A percentile compares a stretch with the other conserved stretches of the same genome.
Conservation (phyloP, 2,797 vertebrate species). For the Rhinoraja longicauda region DNA sequence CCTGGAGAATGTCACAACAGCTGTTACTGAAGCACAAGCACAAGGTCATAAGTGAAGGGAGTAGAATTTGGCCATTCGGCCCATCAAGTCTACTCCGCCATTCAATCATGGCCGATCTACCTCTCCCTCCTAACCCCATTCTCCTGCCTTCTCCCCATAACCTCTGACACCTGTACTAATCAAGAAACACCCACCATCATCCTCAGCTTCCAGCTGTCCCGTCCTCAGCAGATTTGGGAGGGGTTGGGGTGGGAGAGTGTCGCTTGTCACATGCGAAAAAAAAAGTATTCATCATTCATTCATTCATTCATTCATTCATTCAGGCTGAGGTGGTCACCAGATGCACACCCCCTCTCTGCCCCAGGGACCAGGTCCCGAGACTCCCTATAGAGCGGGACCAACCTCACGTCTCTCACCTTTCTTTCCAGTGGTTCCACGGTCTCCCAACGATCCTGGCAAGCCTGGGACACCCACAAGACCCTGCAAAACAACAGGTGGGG, state of each 20-base stretch:
- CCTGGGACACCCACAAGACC: neutral
- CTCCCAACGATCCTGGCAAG: neutral
- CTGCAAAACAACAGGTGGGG: neutral
- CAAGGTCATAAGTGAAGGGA: too few species aligned
- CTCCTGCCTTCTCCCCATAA: too few species aligned
- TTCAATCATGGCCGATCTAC: too few species aligned
- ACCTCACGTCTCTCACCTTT: neutral
- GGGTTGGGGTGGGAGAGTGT: too few species aligned
- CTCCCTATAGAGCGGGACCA: neutral
- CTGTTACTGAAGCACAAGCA: neutral
- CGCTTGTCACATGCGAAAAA: too few species aligned
- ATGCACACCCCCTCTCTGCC: neutral
- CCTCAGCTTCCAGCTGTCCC: neutral
- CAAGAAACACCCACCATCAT: neutral
- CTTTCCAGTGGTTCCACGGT: neutral
- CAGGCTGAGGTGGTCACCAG: neutral
- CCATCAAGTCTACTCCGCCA: too few species aligned
- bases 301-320: too few species aligned
- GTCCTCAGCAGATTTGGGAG: neutral
- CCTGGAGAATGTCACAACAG: slow-evolving; percentile 47
- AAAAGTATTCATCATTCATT: too few species aligned
- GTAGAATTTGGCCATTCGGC: too few species aligned
- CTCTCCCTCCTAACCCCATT: neutral
- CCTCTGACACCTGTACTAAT: too few species aligned
- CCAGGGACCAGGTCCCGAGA: neutral